Evolutionary conservation across 2,888 invertebrate species (phyloP).

Genomic region (Xanthia togata): DNA sequence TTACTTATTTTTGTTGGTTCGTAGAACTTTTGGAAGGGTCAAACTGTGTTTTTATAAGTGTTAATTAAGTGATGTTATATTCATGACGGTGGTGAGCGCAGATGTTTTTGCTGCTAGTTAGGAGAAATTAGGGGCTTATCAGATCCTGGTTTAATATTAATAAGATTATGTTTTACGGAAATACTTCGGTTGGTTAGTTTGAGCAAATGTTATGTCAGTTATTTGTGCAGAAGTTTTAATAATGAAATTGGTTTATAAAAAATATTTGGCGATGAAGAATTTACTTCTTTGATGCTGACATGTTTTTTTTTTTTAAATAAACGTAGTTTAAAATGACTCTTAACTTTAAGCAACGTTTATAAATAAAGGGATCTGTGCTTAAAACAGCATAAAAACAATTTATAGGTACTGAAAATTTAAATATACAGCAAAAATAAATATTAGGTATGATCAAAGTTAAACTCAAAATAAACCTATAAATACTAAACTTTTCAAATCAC

Average conservation of each 20-base stretch:
- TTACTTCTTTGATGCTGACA: neutral
- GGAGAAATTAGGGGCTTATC: constrained; percentile 56
- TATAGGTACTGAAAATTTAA: neutral
- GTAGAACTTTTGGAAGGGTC: constrained; percentile 81
- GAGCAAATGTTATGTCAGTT: constrained; percentile 17
- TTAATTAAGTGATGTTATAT: constrained; percentile 85
- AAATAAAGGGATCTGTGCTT: too few relatives aligned
- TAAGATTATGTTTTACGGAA: constrained; percentile 34
- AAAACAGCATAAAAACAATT: too few relatives aligned
- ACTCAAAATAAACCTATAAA: neutral
- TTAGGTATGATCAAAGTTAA: too few relatives aligned
- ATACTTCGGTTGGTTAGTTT: constrained; percentile 14
- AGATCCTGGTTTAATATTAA: constrained; percentile 57
- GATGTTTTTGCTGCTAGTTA: constrained; percentile 65
- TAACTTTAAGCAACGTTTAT: too few relatives aligned
- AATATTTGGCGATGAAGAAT: neutral
- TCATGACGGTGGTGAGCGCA: constrained; percentile 73
- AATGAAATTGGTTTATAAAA: neutral
- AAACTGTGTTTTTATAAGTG: constrained; percentile 83
- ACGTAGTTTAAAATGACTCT: too few relatives aligned
- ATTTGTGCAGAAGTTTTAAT: neutral
- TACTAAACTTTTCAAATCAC: neutral
- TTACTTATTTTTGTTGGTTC: constrained; percentile 82
- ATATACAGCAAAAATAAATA: neutral
- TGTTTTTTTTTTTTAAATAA: too few relatives aligned